Percentiles rank a stretch among this genome's conserved stretches.
These are phyloP conservation scores for Tuberolachnus salignus DNA, from an alignment of 2,888 invertebrate species.

Conservation along the genomic window DNA sequence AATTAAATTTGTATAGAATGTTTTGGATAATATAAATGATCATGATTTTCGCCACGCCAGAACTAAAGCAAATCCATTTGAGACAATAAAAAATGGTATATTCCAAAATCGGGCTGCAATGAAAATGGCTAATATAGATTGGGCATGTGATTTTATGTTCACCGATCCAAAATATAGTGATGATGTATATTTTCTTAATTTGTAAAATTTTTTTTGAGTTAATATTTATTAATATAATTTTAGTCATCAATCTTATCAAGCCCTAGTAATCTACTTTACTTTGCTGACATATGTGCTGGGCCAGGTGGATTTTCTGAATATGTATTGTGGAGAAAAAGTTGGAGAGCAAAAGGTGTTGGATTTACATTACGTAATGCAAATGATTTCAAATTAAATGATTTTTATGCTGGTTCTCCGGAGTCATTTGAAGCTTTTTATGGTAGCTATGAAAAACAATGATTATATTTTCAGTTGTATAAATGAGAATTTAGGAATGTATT, in stretches of 20 bases:
- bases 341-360: too few relatives aligned
- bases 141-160: conserved; percentile 86
- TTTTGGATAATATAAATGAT: conserved; percentile 81
- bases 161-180: conserved; percentile 73
- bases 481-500: too few relatives aligned
- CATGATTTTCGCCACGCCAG: conserved; percentile 81
- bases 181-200: conserved; percentile 62
- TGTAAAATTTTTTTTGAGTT: background rate
- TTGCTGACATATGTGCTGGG: conserved; percentile 98
- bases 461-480: too few relatives aligned
- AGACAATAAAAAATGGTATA: conserved; percentile 85
- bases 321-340: too few relatives aligned
- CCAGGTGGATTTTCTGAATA: too few relatives aligned
- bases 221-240: conserved; percentile 12
- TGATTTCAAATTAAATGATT: conserved; percentile 87
- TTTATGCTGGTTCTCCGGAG: conserved; percentile 83
- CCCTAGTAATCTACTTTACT: conserved; percentile 72
- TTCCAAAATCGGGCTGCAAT: conserved; percentile 94
- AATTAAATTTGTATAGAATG: conserved; percentile 65
- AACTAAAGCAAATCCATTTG: conserved; percentile 89
- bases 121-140: conserved; percentile 98
- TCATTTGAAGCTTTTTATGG: conserved; percentile 95
- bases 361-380: conserved; percentile 84
- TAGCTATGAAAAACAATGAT: conserved; percentile 59
- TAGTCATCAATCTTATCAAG: conserved; percentile 32